A percentile compares a stretch with the other conserved stretches of the same genome.
Conservation (phyloP, 2,888 invertebrate genomes). For the Ophraella communa region DNA sequence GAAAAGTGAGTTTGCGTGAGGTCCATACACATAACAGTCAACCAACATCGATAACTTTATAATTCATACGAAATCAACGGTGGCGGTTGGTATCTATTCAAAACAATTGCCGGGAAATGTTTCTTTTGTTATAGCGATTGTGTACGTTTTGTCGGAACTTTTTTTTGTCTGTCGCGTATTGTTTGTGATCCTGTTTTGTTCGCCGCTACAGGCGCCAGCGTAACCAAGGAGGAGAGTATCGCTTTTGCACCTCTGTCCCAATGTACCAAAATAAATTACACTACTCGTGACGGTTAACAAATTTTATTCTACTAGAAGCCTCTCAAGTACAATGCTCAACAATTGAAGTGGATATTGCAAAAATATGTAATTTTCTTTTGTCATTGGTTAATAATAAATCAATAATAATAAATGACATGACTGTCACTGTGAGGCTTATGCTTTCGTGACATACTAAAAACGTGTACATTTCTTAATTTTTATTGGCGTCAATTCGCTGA, state of each 20-base stretch:
- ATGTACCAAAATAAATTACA: too few species aligned
- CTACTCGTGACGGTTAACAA: too few species aligned
- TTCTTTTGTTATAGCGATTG: slow-evolving; percentile 24
- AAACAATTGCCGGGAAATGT: slow-evolving; percentile 34
- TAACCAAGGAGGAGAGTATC: background rate
- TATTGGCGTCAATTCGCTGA: too few species aligned
- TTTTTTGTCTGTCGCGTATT: slow-evolving; percentile 10
- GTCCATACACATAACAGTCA: slow-evolving; percentile 7
- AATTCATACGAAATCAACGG: slow-evolving; percentile 31
- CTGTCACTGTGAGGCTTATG: too few species aligned
- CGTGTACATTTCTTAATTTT: too few species aligned
- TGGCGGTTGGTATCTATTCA: slow-evolving; percentile 10
- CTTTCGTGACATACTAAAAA: too few species aligned
- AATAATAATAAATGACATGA: too few species aligned
- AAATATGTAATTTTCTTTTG: too few species aligned
- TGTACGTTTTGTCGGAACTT: slow-evolving; percentile 19
- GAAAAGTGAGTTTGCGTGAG: slow-evolving; percentile 30
- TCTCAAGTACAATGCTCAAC: too few species aligned
- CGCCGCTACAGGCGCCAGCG: slow-evolving; percentile 14
- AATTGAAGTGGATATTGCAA: too few species aligned
- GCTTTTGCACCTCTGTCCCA: background rate
- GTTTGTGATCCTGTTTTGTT: slow-evolving; percentile 15
- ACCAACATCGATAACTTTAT: slow-evolving; percentile 36
- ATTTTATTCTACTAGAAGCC: too few species aligned
- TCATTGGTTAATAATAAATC: too few species aligned